Conservation (phyloP, 2,797 vertebrate genomes). For the Pangasius djambal region DNA sequence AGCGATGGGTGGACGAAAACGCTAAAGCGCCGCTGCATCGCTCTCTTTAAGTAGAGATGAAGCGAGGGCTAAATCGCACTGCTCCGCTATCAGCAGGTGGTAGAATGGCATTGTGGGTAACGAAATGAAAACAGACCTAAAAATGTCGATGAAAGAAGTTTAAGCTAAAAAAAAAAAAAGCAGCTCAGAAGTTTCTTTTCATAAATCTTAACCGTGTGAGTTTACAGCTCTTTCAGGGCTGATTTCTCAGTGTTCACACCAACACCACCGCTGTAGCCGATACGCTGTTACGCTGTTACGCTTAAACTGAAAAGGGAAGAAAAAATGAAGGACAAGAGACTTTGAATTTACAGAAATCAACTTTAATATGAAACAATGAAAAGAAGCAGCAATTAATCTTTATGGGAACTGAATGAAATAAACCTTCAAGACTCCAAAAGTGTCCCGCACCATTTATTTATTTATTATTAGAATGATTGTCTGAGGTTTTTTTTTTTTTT, state of each 20-base stretch:
- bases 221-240: too few species aligned
- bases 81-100: not conserved
- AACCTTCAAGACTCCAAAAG: constrained; percentile 59
- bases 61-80: not conserved
- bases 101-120: not conserved
- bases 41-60: not conserved
- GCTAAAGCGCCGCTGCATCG: not conserved
- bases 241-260: not conserved
- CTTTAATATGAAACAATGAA: constrained; percentile 75
- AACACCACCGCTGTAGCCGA: not conserved
- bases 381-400: constrained; percentile 56
- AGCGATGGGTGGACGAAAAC: not conserved
- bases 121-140: not conserved
- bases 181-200: too few species aligned
- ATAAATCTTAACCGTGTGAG: too few species aligned
- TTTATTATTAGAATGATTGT: constrained; percentile 73
- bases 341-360: constrained; percentile 62
- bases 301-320: not conserved
- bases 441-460: constrained; percentile 51
- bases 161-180: too few species aligned
- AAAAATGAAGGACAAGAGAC: not conserved
- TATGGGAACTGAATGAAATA: constrained; percentile 18
- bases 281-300: not conserved
- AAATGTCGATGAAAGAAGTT: too few species aligned
- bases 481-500: constrained; percentile 52